phyloP scores from a whole-genome alignment of 2,888 invertebrate species.

The Sinodicranocentrus sp. region DNA sequence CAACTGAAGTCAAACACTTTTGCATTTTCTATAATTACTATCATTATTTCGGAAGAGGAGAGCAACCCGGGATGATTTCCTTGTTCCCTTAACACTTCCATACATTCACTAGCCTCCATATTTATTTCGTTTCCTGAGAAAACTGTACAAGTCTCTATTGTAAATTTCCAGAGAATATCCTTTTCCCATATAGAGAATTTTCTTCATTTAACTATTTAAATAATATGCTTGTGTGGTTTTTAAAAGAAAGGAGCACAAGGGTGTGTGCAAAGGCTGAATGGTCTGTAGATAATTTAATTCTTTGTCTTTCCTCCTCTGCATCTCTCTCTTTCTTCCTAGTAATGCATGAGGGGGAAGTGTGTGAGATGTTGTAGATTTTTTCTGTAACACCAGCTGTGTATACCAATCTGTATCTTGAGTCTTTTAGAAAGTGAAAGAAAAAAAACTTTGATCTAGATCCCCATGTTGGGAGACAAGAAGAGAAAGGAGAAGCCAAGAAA shows the following conservation, averaged over 20 bases:
- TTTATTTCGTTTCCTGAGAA: too few relatives aligned
- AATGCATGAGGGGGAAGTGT: conserved; percentile 15
- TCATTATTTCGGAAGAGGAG: conserved; percentile 57
- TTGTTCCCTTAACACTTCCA: too few relatives aligned
- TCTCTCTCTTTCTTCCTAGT: too few relatives aligned
- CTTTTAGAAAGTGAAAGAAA: conserved; percentile 13
- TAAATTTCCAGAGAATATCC: conserved; percentile 11
- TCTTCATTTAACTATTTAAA: conserved; percentile 20
- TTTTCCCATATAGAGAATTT: not conserved
- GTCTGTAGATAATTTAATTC: conserved; percentile 51
- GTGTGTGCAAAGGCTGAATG: conserved; percentile 8
- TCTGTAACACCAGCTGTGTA: not conserved
- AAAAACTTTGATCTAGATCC: conserved; percentile 32
- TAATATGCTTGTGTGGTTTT: conserved; percentile 49
- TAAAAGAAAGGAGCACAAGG: not conserved
- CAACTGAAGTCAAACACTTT: conserved; percentile 56
- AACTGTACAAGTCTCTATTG: too few relatives aligned
- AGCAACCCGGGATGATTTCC: conserved; percentile 38
- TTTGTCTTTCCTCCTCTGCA: conserved; percentile 26
- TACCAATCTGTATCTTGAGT: not conserved
- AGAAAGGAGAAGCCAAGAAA: conserved; percentile 19
- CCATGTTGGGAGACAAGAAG: conserved; percentile 22
- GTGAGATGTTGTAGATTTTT: conserved; percentile 19
- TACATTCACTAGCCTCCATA: too few relatives aligned
- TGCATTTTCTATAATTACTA: conserved; percentile 66